Percentiles rank a stretch among this genome's conserved stretches.
Conservation (phyloP, 1,140 invertebrate species). For the Odontomachus brunneus region DNA sequence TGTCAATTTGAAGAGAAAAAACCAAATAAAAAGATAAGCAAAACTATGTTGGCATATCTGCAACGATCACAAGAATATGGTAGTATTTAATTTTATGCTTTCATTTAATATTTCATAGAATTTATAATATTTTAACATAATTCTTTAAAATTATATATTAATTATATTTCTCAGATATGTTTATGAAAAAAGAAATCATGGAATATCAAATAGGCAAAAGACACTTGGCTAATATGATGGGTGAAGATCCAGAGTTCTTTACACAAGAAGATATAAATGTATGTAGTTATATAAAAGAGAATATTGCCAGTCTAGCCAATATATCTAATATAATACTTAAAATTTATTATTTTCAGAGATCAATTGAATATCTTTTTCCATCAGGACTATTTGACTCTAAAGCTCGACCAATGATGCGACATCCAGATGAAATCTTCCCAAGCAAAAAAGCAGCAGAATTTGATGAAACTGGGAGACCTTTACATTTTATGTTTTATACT, state of each 20-base stretch:
- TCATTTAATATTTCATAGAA: neutral
- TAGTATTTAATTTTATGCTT: slow-evolving; percentile 72
- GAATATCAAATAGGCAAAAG: slow-evolving; percentile 96
- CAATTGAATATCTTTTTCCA: slow-evolving; percentile 96
- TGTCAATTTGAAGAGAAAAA: neutral
- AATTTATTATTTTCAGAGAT: slow-evolving; percentile 87
- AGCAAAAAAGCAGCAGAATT: slow-evolving; percentile 95
- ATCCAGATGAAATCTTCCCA: slow-evolving; percentile 94
- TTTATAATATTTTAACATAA: slow-evolving; percentile 90
- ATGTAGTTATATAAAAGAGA: slow-evolving; percentile 74
- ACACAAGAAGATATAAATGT: slow-evolving; percentile 95
- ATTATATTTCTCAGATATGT: slow-evolving; percentile 88
- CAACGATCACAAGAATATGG: slow-evolving; percentile 92
- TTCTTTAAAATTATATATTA: slow-evolving; percentile 88
- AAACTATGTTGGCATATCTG: slow-evolving; percentile 95
- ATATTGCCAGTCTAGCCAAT: slow-evolving; percentile 11
- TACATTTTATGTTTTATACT: slow-evolving; percentile 96
- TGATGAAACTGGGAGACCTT: slow-evolving; percentile 94
- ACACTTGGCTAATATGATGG: slow-evolving; percentile 99
- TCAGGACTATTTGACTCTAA: slow-evolving; percentile 93
- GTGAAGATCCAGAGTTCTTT: slow-evolving; percentile 94
- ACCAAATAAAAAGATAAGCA: slow-evolving; percentile 88
- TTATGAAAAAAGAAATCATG: slow-evolving; percentile 92
- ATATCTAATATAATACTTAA: slow-evolving; percentile 3
- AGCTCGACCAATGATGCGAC: slow-evolving; percentile 94